Percentiles rank a stretch among this genome's conserved stretches.
phyloP scores from a whole-genome alignment of 2,888 invertebrate genomes.

The Cordilura impudica region DNA sequence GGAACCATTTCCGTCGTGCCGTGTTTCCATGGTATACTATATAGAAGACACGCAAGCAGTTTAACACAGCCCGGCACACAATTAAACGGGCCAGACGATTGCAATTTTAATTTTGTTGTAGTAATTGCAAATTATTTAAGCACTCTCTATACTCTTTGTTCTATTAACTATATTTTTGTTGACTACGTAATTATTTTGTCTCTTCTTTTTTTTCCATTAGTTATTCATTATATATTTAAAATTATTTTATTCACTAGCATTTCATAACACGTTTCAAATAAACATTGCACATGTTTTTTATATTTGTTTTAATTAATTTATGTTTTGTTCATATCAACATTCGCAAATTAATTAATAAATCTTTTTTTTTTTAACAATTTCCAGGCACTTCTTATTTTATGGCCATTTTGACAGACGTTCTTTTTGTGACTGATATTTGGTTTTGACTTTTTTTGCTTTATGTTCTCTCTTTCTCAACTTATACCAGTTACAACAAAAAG shows the following conservation, averaged over 20 bases:
- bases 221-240: slow-evolving; percentile 14
- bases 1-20: slow-evolving; percentile 16
- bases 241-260: slow-evolving; percentile 3
- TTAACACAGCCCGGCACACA: background rate
- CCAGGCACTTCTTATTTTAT: background rate
- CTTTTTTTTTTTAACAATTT: slow-evolving; percentile 5
- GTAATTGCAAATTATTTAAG: background rate
- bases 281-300: slow-evolving; percentile 17
- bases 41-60: background rate
- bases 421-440: slow-evolving; percentile 15
- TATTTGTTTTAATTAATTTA: slow-evolving; percentile 44
- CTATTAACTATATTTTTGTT: slow-evolving; percentile 17
- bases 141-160: background rate
- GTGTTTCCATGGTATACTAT: slow-evolving; percentile 36
- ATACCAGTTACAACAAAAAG: background rate
- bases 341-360: slow-evolving; percentile 4
- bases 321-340: background rate
- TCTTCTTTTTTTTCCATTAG: background rate
- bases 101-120: background rate
- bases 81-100: background rate
- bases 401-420: slow-evolving; percentile 39
- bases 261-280: background rate
- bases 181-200: slow-evolving; percentile 45
- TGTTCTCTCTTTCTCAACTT: slow-evolving; percentile 25
- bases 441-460: background rate